These are phyloP conservation scores for Drepana arcuata DNA, from an alignment of 1,140 invertebrate species.

Conservation along the genomic window DNA sequence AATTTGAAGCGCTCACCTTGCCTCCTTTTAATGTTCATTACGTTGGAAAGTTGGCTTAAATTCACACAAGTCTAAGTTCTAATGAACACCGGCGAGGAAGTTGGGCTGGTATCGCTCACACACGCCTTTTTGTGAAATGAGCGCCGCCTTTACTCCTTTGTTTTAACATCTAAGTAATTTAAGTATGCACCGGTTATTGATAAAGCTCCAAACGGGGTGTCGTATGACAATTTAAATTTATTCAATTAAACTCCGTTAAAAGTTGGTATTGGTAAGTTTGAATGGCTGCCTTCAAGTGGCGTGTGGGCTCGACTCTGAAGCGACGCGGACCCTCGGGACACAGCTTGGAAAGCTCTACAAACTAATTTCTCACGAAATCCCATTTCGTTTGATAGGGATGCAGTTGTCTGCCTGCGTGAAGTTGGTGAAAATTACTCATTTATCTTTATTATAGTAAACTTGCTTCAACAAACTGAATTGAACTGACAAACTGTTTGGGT, in stretches of 20 bases:
- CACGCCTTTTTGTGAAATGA: constrained; percentile 34
- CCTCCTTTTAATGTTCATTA: constrained; percentile 67
- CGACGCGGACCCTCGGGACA: no score
- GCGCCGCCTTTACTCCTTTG: constrained; percentile 15
- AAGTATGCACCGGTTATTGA: neutral
- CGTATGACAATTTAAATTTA: neutral
- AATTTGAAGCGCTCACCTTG: constrained; percentile 66
- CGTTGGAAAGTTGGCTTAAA: constrained; percentile 61
- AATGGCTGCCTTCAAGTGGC: no score
- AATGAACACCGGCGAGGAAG: constrained; percentile 60
- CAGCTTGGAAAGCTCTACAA: no score
- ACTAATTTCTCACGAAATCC: no score
- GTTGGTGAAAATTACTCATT: no score
- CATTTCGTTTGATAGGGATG: no score
- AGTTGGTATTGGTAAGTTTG: neutral
- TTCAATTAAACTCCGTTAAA: neutral
- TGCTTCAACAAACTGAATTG: no score
- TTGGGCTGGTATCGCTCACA: constrained; percentile 36
- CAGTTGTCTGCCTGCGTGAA: no score
- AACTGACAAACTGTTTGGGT: no score
- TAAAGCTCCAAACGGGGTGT: neutral
- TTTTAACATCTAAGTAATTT: neutral
- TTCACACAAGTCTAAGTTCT: constrained; percentile 68
- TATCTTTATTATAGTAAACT: no score
- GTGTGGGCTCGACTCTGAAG: no score